Evolutionary conservation across 1,140 invertebrate genomes (phyloP), one percentile per base, ranked within the genome.

Genomic region (Tetranychus urticae): DNA sequence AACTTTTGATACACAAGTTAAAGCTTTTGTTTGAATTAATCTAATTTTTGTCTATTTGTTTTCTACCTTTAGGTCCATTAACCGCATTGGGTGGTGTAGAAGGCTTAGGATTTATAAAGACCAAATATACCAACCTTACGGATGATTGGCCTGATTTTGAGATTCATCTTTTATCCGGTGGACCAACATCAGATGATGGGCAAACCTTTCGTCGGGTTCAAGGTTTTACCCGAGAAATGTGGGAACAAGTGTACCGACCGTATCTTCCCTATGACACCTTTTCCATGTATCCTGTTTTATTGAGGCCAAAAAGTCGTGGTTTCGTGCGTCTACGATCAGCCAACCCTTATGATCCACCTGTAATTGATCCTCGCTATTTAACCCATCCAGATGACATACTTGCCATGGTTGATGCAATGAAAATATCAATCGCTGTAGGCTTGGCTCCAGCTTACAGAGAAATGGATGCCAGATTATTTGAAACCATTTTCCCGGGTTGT

Each of bases 301-400:
- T 93, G 3, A 75, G 90, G 50, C 77, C 77, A 5, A 68, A 71
- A 62, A 88, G 85, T 64, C 78, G 77, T 65, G 90, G 90, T 0
- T 75, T 77, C 14, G 84, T 94, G 14, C 82, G 81, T 63, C 69
- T 94, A 4, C 74, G 84, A 6, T 85, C 82, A 59, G 79, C 79
- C 31, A 85, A 92, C 74, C 92, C 92, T 0, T 83, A 82, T 63
- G 83, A 90, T 64, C 84, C 89, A 69, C 93, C 93, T 0, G 77
- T 88, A 14, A 90, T 97, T 58, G 85, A 90, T 69, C 88, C 92
- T 76, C 78, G 87, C 65, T 89, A 88, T 66, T 81, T 85, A 56
- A 71, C 76, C 34, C 72, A 82, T 70, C 65, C 76, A 1, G 77
- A 81, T 34, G 83, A 85, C 65, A 82, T 39, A 73, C 79, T 57